Evolutionary conservation across 2,888 invertebrate genomes (phyloP).

Genomic region (Myopa testacea): DNA sequence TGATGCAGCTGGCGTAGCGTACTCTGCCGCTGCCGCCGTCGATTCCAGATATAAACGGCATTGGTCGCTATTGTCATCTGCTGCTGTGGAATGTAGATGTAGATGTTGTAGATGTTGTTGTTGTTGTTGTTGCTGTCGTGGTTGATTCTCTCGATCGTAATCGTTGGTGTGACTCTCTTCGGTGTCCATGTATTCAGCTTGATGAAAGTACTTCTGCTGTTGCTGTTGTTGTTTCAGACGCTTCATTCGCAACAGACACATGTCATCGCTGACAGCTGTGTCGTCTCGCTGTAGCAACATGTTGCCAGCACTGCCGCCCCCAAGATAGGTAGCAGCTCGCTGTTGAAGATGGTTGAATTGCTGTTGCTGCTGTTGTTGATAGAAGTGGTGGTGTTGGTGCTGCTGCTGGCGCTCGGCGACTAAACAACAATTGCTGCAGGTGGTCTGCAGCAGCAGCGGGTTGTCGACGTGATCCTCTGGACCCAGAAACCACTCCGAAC

Average conservation of each 20-base stretch:
- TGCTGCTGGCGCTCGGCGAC: slow-evolving; percentile 48
- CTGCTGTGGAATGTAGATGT: slow-evolving; percentile 34
- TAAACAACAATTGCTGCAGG: slow-evolving; percentile 64
- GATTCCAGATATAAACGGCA: slow-evolving; percentile 31
- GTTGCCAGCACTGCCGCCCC: slow-evolving; percentile 59
- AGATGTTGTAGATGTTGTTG: slow-evolving; percentile 36
- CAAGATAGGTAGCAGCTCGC: slow-evolving; percentile 54
- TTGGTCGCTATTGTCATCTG: not conserved
- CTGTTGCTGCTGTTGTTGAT: slow-evolving; percentile 42
- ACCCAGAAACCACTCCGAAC: slow-evolving; percentile 95
- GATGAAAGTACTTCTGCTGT: slow-evolving; percentile 45
- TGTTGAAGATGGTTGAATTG: slow-evolving; percentile 44
- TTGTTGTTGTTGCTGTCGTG: slow-evolving; percentile 43
- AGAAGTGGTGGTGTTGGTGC: slow-evolving; percentile 32
- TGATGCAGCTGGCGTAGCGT: slow-evolving; percentile 47
- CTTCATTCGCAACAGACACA: slow-evolving; percentile 57
- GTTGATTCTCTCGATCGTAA: slow-evolving; percentile 40
- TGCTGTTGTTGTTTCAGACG: slow-evolving; percentile 52
- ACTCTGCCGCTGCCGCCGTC: slow-evolving; percentile 47
- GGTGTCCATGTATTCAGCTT: slow-evolving; percentile 59
- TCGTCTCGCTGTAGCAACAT: slow-evolving; percentile 43
- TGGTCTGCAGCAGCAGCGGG: slow-evolving; percentile 59
- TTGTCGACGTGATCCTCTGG: slow-evolving; percentile 57
- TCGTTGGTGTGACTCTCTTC: slow-evolving; percentile 53
- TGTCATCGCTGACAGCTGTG: slow-evolving; percentile 47